Percentiles rank a stretch among this genome's conserved stretches.
Evolutionary conservation across 2,888 invertebrate species (phyloP).

Genomic region (Nephrotoma flavescens): DNA sequence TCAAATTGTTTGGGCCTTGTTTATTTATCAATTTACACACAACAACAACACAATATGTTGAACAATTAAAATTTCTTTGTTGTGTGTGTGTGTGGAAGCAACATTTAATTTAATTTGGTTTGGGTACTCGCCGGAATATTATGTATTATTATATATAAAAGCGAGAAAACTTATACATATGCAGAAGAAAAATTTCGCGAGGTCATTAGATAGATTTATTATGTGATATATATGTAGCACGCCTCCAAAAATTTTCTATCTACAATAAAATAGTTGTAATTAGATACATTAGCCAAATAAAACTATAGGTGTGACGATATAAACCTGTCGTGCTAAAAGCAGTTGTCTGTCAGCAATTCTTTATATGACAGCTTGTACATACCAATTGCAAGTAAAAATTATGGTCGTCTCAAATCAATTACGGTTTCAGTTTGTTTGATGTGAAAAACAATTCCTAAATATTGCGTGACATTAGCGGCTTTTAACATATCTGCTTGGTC

Average conservation of each 20-base stretch:
- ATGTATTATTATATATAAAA: neutral
- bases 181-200: neutral
- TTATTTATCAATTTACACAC: neutral
- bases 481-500: neutral
- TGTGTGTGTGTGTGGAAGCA: neutral
- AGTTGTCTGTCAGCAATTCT: neutral
- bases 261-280: neutral
- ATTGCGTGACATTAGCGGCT: neutral
- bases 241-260: neutral
- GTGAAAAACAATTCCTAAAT: neutral
- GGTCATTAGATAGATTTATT: neutral
- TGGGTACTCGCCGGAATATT: neutral
- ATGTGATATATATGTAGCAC: neutral
- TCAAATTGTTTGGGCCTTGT: neutral
- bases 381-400: neutral
- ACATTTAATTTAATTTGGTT: neutral
- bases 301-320: neutral
- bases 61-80: neutral
- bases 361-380: neutral
- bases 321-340: neutral
- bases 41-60: neutral
- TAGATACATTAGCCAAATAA: neutral
- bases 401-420: neutral
- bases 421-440: neutral
- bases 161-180: neutral